Conservation (phyloP, 2,797 vertebrate genomes). For the Podarcis siculus region DNA sequence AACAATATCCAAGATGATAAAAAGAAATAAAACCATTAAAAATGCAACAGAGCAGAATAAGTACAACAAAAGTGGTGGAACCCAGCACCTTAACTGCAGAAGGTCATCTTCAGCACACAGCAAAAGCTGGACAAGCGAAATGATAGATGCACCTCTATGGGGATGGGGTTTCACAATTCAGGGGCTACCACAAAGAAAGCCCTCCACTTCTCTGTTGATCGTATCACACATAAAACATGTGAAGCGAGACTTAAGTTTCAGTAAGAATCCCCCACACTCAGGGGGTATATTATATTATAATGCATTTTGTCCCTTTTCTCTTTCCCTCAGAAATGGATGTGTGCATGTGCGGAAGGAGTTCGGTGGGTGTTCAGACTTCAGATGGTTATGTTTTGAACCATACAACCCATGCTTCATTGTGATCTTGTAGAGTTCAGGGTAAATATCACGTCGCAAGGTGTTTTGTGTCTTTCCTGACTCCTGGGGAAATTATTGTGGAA, state of each 20-base stretch:
- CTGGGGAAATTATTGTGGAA: background rate
- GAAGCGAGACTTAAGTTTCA: background rate
- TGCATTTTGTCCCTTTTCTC: background rate
- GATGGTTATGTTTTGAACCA: background rate
- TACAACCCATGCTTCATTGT: background rate
- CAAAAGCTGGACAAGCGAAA: no score
- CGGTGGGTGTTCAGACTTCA: background rate
- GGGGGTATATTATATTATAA: background rate
- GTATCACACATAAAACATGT: no score
- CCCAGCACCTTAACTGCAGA: no score
- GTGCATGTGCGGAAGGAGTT: background rate
- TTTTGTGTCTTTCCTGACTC: background rate
- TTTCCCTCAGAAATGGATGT: background rate
- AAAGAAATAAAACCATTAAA: no score
- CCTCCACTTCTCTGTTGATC: no score
- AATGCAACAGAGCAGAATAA: no score
- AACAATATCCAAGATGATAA: no score
- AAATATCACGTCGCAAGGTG: background rate
- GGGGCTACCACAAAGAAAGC: no score
- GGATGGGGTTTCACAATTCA: no score
- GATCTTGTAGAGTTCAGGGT: background rate
- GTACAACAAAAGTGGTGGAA: no score
- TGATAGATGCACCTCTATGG: no score
- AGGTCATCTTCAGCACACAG: no score
- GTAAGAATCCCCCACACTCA: background rate